phyloP scores from a whole-genome alignment of 64 coral and sea anemone species.

The Pachyseris speciosa region DNA sequence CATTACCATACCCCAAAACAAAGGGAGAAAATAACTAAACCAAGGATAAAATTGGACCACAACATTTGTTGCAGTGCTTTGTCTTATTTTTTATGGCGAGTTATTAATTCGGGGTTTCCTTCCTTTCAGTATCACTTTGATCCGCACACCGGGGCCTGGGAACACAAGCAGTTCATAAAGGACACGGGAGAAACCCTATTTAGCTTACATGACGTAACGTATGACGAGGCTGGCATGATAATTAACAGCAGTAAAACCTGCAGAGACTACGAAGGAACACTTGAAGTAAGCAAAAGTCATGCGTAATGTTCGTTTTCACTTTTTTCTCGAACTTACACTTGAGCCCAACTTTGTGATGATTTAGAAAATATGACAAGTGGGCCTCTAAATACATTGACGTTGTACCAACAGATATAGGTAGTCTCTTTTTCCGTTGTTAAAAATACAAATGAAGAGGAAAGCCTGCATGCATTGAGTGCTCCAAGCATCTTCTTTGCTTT shows the following conservation, averaged over 20 bases:
- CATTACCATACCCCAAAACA: no score
- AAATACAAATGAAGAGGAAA: no score
- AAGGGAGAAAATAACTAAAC: no score
- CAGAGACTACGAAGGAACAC: not conserved
- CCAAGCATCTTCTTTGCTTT: no score
- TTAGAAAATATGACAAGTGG: not conserved
- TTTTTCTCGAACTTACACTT: not conserved
- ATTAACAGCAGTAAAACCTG: not conserved
- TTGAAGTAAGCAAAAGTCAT: not conserved
- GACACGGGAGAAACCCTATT: not conserved
- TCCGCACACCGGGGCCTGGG: slow-evolving; percentile 63
- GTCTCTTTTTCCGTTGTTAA: no score
- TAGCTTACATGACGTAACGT: slow-evolving; percentile 71
- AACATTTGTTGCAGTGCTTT: no score
- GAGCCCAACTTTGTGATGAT: not conserved
- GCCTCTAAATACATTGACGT: no score
- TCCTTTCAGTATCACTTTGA: slow-evolving; percentile 73
- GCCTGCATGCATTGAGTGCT: no score
- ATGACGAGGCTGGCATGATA: slow-evolving; percentile 59
- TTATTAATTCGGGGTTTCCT: not conserved
- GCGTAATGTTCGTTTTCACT: not conserved
- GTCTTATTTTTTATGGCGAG: not conserved
- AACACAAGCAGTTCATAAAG: slow-evolving; percentile 38
- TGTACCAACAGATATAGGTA: no score
- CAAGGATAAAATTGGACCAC: no score